Percentiles rank a stretch among this genome's conserved stretches.
These are phyloP conservation scores for Lasioglossum calceatum DNA, from an alignment of 2,888 invertebrate genomes.

Conservation along the genomic window DNA sequence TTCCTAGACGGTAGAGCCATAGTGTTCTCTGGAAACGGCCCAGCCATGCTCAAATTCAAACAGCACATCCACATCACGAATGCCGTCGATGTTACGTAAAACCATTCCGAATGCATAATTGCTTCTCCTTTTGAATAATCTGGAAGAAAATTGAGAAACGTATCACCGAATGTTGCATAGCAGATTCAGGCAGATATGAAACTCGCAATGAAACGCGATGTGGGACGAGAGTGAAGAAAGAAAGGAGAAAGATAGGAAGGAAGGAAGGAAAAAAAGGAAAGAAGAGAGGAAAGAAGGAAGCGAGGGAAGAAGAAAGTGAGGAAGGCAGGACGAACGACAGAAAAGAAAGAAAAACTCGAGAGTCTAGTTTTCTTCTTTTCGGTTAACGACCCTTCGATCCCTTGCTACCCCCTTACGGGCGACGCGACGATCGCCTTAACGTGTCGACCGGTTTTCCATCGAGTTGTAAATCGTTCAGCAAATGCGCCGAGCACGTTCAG, in stretches of 20 bases:
- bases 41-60: constrained; percentile 1
- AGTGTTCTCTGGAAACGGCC: constrained; percentile 18
- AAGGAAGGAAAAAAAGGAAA: background rate
- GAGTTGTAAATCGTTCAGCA: constrained; percentile 84
- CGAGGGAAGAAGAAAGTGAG: background rate
- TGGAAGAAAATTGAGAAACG: constrained; percentile 23
- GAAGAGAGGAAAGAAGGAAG: background rate
- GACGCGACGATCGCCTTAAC: constrained; percentile 41
- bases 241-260: background rate
- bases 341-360: constrained; percentile 2
- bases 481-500: constrained; percentile 85
- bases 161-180: background rate
- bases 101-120: constrained; percentile 17
- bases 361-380: constrained; percentile 38
- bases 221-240: background rate
- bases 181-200: background rate
- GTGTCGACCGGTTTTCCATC: constrained; percentile 86
- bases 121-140: background rate
- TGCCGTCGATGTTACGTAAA: background rate
- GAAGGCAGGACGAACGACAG: background rate
- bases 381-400: constrained; percentile 48
- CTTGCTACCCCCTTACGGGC: constrained; percentile 40
- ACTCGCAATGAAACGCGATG: background rate
- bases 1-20: constrained; percentile 9
- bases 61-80: constrained; percentile 34